Conservation (phyloP, 2,113 vertebrate genomes). For the Pygoscelis adeliae region DNA sequence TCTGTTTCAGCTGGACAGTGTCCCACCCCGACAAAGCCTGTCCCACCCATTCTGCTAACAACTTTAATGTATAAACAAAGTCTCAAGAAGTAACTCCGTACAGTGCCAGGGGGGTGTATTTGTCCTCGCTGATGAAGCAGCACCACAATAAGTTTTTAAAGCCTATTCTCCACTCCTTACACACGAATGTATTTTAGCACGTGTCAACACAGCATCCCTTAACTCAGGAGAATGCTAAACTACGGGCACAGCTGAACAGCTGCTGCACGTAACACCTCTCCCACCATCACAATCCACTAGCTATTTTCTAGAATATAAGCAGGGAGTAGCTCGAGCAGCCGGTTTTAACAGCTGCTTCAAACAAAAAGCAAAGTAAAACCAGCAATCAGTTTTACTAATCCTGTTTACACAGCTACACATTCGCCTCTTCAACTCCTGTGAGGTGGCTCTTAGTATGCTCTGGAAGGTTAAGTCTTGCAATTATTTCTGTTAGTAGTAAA, state of each 20-base stretch:
- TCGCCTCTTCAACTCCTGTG: not conserved
- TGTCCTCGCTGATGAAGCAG: not conserved
- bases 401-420: not conserved
- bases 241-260: not conserved
- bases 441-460: not conserved
- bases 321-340: not conserved
- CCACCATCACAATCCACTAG: not conserved
- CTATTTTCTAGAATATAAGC: not conserved
- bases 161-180: not conserved
- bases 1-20: constrained; percentile 39
- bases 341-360: not conserved
- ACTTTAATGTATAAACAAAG: not conserved
- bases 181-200: not conserved
- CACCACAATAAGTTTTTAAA: not conserved
- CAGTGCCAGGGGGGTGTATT: not conserved
- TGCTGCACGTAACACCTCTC: not conserved
- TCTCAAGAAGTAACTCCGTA: not conserved
- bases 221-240: not conserved
- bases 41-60: constrained; percentile 16
- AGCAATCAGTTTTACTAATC: not conserved
- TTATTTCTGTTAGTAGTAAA: not conserved
- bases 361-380: not conserved
- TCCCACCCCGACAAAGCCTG: constrained; percentile 15
- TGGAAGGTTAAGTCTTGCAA: not conserved
- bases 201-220: not conserved